phyloP scores from a whole-genome alignment of 2,888 invertebrate genomes.

The Lasius fuliginosus region DNA sequence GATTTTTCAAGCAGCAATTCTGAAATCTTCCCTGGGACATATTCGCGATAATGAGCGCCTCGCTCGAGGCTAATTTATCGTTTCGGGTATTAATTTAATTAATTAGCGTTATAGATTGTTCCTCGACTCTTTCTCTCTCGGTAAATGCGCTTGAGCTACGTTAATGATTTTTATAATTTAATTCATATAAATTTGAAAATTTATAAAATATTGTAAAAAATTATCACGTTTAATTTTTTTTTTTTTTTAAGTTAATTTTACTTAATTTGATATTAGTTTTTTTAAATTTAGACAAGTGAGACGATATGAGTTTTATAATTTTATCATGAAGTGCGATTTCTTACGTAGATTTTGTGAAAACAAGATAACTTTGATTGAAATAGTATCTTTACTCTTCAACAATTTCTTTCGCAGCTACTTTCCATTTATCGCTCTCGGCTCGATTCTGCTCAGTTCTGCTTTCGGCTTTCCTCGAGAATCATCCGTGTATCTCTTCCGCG shows the following conservation, averaged over 20 bases:
- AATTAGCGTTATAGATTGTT: constrained; percentile 16
- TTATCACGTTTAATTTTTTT: neutral
- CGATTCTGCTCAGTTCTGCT: constrained; percentile 41
- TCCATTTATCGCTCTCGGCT: constrained; percentile 32
- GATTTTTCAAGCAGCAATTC: constrained; percentile 23
- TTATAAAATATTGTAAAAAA: neutral
- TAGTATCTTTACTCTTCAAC: constrained; percentile 37
- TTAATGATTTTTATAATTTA: neutral
- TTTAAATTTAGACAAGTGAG: neutral
- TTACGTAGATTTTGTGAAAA: neutral
- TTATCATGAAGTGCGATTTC: neutral
- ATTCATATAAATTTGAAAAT: neutral
- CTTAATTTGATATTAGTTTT: neutral
- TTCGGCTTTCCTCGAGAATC: constrained; percentile 40
- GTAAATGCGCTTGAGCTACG: neutral
- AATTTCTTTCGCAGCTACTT: constrained; percentile 30
- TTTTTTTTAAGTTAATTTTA: neutral
- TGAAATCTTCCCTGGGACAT: constrained; percentile 1
- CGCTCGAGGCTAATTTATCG: neutral
- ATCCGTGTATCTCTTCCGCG: constrained; percentile 55
- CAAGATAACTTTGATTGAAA: constrained; percentile 5
- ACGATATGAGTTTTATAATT: neutral
- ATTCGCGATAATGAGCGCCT: constrained; percentile 8
- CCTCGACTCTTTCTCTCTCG: neutral
- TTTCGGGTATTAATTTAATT: constrained; percentile 5